Evolutionary conservation across 2,113 vertebrate genomes (phyloP).

Genomic region (Petromus typicus): DNA sequence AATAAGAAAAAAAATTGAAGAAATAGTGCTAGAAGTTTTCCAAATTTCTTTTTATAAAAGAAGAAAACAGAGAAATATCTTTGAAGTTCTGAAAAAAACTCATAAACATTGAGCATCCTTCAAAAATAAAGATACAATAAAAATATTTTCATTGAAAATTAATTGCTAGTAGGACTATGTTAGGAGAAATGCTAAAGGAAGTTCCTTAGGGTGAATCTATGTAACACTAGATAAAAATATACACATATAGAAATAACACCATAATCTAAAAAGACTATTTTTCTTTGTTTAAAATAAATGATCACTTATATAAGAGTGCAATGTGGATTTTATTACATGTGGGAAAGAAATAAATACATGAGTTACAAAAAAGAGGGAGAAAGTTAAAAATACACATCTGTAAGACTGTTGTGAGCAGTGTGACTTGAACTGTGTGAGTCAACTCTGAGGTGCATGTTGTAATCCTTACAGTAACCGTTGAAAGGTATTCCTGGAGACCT

Average conservation of each 20-base stretch:
- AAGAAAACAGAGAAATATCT: neutral
- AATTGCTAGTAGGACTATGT: rapidly evolving
- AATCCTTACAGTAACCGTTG: neutral
- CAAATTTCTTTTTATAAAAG: neutral
- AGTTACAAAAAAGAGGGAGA: neutral
- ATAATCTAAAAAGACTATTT: neutral
- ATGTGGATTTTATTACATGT: neutral
- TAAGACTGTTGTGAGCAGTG: neutral
- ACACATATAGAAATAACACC: too few species aligned
- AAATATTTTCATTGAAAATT: neutral
- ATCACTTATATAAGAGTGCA: neutral
- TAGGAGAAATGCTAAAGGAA: neutral
- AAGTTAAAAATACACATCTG: neutral
- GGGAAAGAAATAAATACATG: neutral
- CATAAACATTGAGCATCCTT: neutral
- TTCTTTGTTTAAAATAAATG: neutral
- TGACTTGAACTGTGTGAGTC: neutral
- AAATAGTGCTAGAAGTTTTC: neutral
- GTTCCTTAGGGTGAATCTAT: neutral
- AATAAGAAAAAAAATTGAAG: neutral
- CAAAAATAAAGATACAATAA: neutral
- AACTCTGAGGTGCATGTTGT: too few species aligned
- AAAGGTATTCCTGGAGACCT: neutral
- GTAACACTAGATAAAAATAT: neutral
- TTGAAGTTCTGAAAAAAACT: neutral